Evolutionary conservation across 2,113 vertebrate genomes (phyloP), one percentile per base, ranked within the genome.

Genomic region (Morone chrysops): DNA sequence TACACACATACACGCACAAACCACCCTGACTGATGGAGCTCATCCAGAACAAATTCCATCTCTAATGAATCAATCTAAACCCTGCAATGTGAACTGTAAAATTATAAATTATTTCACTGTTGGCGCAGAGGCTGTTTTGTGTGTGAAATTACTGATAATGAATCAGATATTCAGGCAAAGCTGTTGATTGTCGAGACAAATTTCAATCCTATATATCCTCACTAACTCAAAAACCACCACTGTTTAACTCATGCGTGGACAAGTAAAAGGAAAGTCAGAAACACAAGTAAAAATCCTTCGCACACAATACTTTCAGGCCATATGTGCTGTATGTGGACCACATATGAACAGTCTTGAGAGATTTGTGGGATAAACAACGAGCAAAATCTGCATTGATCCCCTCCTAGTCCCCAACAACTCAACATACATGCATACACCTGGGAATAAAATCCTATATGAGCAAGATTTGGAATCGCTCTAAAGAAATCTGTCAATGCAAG

Each of bases 91-190:
- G 45, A 78, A 75, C 75, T 78, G 77, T 56, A 36, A 54, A 78
- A 70, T 61, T 16, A 41, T 41, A 48, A 54, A 76, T 66, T 4
- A 36, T 70, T 67, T 78, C 62, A 51, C 54, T 54, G 74, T 47
- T 66, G 22, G 73, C 0, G 2, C 63, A 65, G 31, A 70, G 48
- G 61, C 76, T 8, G 38, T 48, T 69, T 53, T 41, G 60, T 36
- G 61, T 67, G 79, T 81, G 70, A 85, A 79, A 83, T 87, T 16
- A 72, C 60, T 59, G 74, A 31, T 79, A 45, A 87, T 77, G 75
- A 78, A 60, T 31, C 76, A 77, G 53, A 80, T 63, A 84, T 45
- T 36, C 31, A 40, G 62, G 47, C 1, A 7, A 63, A 47, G 47
- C 31, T 62, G 54, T 40, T 53, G 5, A 20, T 31, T 65, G 9